phyloP scores from a whole-genome alignment of 2,888 invertebrate species.

The Hypena proboscidalis region DNA sequence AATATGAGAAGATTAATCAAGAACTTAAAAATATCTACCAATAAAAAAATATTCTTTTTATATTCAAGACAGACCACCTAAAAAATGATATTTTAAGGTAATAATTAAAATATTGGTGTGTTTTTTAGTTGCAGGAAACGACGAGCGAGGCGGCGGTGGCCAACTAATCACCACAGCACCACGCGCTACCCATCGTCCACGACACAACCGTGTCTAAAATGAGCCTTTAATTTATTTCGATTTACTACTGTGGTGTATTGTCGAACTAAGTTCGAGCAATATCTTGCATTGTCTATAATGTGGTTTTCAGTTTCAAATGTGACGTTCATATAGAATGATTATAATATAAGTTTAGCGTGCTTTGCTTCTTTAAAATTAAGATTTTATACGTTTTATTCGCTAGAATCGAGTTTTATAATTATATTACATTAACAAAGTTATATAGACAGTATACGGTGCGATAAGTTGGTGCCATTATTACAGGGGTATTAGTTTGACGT shows the following conservation, averaged over 20 bases:
- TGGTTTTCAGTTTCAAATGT: constrained; percentile 74
- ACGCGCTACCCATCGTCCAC: constrained; percentile 40
- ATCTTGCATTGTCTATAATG: constrained; percentile 66
- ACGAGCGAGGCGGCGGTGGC: constrained; percentile 65
- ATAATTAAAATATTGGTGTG: not conserved
- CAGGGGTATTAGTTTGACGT: constrained; percentile 81
- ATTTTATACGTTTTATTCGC: constrained; percentile 83
- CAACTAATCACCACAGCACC: constrained; percentile 55
- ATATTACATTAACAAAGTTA: constrained; percentile 82
- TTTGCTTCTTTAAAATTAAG: constrained; percentile 84
- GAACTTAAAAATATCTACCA: too few species aligned
- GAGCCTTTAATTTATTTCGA: constrained; percentile 81
- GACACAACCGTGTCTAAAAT: constrained; percentile 61
- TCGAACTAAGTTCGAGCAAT: constrained; percentile 80
- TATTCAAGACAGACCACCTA: too few species aligned
- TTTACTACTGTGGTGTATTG: constrained; percentile 69
- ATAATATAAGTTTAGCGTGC: constrained; percentile 84
- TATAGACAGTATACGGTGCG: constrained; percentile 85
- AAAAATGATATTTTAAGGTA: not conserved
- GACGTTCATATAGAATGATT: constrained; percentile 77
- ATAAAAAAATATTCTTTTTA: too few species aligned
- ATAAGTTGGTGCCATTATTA: constrained; percentile 86
- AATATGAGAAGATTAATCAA: too few species aligned
- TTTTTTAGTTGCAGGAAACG: constrained; percentile 60
- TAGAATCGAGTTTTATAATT: constrained; percentile 79